Evolutionary conservation across 2,113 vertebrate species (phyloP), one percentile per base, ranked within the genome.

Genomic region (Lepisosteus oculatus): DNA sequence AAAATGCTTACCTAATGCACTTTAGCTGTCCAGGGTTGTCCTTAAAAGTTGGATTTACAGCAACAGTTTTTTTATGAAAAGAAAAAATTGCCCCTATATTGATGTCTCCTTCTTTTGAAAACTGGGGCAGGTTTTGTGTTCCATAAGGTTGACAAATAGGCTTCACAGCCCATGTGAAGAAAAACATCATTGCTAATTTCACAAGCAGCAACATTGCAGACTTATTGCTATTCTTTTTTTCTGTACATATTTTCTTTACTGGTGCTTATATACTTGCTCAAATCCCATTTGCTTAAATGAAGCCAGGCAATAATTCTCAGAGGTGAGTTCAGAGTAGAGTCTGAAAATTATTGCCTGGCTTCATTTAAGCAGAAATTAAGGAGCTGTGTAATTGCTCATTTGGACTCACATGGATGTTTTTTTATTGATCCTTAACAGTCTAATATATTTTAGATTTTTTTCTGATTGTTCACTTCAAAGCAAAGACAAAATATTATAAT

Each of bases 31-130:
- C 89, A 65, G 86, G 87, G 70, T 87, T 86, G 57, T 74, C 68
- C 41, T 76, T 83, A 17, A 85, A 80, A 63, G 61, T 69, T 80
- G 85, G 86, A 79, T 81, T 84, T 65, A 87, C 83, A 77, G 43
- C 80, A 76, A 78, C 62, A 47, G 87, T 88, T 59, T 84, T 85
- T 75, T 90, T 87, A 73, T 91, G 88, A 74, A 92, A 91, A 75
- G 90, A 90, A 79, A 92, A 92, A 85, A 91, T 88, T 29, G 87
- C 91, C 76, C 91, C 91, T 77, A 92, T 87, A 72, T 77, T 85
- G 72, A 90, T 77, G 71, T 90, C 84, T 55, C 90, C 91, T 55
- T 89, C 86, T 75, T 86, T 90, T 67, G 79, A 87, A 84, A 92
- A 91, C 74, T 86, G 72, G 79, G 87, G 81, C 14, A 83, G 72